phyloP scores from a whole-genome alignment of 2,888 invertebrate species.

The Nymphalis c-album region DNA sequence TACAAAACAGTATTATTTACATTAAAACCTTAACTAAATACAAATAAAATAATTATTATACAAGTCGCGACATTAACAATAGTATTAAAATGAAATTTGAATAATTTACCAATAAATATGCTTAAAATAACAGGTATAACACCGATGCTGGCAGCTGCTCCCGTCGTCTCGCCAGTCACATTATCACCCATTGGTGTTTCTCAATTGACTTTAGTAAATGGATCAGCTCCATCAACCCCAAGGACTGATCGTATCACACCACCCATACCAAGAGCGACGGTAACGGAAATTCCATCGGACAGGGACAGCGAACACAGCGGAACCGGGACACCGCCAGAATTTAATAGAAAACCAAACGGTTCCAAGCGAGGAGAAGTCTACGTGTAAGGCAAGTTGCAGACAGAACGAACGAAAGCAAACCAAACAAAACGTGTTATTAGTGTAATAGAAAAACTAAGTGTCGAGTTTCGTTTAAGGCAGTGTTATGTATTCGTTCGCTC shows the following conservation, averaged over 20 bases:
- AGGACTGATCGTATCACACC: conserved; percentile 52
- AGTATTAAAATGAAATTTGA: too few relatives aligned
- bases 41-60: too few relatives aligned
- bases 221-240: conserved; percentile 76
- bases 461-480: not conserved
- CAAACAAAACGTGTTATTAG: conserved; percentile 12
- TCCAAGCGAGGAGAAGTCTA: conserved; percentile 75
- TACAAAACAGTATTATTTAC: too few relatives aligned
- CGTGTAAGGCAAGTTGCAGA: conserved; percentile 48
- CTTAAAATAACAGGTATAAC: conserved; percentile 62
- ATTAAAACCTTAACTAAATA: too few relatives aligned
- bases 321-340: conserved; percentile 56
- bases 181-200: conserved; percentile 83
- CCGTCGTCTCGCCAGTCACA: conserved; percentile 76
- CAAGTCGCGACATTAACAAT: too few relatives aligned
- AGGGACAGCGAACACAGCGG: conserved; percentile 63
- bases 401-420: not conserved
- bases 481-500: not conserved
- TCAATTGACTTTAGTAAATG: conserved; percentile 78
- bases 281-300: conserved; percentile 58
- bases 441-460: conserved; percentile 1
- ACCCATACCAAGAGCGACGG: conserved; percentile 48
- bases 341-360: conserved; percentile 57
- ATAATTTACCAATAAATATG: too few relatives aligned
- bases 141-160: conserved; percentile 71